Base-by-base conservation (phyloP, 2,888 invertebrate genomes). In the Tolmerus cingulatus region DNA sequence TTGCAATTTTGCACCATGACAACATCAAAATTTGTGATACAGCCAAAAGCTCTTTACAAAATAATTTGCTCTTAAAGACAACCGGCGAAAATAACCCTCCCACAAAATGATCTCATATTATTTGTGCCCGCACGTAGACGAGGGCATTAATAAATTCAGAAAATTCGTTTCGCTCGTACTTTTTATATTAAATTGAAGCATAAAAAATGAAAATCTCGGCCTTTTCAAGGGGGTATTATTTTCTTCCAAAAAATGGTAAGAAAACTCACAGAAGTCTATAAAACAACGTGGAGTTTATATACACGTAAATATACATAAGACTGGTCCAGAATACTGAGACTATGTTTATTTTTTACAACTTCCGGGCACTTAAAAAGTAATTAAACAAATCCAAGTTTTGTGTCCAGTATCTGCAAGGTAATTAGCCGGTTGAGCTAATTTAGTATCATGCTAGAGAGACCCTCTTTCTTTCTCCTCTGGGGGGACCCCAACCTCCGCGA, bases 351-450 rank as follows among this genome's bases (percentile, higher is more conserved):
- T 66, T 66, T 66, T 66, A 27, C 66, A 66, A 66, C 66, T 66
- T 66, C 76, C 76, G 40, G 74, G 40, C 76, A 40, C 76, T 76
- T 76, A 76, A 76, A 76, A 76, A 37, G 37, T 51, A 66, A 66
- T 66, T 66, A 66, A 66, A 66, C 27, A 66, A 66, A 66, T 66
- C 19, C 66, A 51, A n/a, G 51, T 19, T 51, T n/a, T 51, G 51
- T 51, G 51, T 51, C n/a, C 51, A 51, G 51, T 19, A 51, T 51
- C n/a, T 51, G 66, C 27, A 66, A 66, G 66, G 23, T 23, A 66
- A 66, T 66, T 66, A 66, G 66, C 66, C 66, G 66, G 23, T 7
- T 23, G 23, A 66, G 23, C 19, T 66, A 66, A 27, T 66, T 66
- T 23, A 5, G n/a, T 51, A 51, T n/a, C 51, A 23, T 66, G 12